A percentile compares a stretch with the other conserved stretches of the same genome.
Evolutionary conservation across 2,797 vertebrate species (phyloP).

Genomic region (Oreonectes daqikongensis): DNA sequence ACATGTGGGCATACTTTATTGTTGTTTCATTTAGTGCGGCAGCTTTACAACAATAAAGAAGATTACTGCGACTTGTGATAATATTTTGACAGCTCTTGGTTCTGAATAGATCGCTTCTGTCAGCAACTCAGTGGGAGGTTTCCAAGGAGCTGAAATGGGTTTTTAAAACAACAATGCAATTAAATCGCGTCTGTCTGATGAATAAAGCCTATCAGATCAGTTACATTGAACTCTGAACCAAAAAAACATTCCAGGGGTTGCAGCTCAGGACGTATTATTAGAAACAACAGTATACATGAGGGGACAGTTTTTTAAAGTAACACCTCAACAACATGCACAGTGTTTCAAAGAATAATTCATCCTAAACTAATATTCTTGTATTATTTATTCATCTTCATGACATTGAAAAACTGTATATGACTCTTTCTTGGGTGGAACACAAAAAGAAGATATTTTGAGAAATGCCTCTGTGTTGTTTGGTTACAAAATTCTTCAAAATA

Average conservation of each 20-base stretch:
- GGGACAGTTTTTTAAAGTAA: too few species aligned
- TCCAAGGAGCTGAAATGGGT: constrained; percentile 24
- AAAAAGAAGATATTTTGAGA: too few species aligned
- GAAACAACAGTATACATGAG: constrained; percentile 36
- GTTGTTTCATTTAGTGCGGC: not conserved
- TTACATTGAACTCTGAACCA: constrained; percentile 20
- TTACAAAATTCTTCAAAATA: too few species aligned
- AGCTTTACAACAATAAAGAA: constrained; percentile 5
- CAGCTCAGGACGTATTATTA: constrained; percentile 41
- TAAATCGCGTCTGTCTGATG: constrained; percentile 8
- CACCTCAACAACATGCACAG: too few species aligned
- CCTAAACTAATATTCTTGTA: too few species aligned
- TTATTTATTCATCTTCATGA: too few species aligned
- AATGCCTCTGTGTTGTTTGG: too few species aligned
- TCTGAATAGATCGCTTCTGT: constrained; percentile 2
- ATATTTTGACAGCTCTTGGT: constrained; percentile 5
- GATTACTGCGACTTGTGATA: not conserved
- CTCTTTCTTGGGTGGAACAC: too few species aligned
- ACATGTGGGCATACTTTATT: not conserved
- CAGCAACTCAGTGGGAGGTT: constrained; percentile 14
- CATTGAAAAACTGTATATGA: too few species aligned
- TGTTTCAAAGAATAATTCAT: too few species aligned
- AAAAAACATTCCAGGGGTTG: constrained; percentile 47
- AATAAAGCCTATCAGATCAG: constrained; percentile 34
- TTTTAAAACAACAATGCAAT: constrained; percentile 49